phyloP scores from a whole-genome alignment of 2,888 invertebrate species.

The Tenthredo mesomela region DNA sequence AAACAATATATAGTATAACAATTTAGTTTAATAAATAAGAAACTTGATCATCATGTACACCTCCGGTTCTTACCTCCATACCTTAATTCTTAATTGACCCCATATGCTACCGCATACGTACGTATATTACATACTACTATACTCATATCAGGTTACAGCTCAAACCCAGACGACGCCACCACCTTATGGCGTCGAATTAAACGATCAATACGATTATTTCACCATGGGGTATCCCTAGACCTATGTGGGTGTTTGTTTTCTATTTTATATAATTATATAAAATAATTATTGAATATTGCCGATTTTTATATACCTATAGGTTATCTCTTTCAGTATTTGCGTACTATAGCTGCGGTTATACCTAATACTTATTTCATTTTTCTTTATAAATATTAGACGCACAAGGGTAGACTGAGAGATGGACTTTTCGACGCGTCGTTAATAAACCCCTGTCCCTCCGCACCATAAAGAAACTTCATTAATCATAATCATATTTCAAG shows the following conservation, averaged over 20 bases:
- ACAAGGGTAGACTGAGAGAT: not conserved
- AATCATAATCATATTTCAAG: constrained; percentile 67
- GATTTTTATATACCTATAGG: too few relatives aligned
- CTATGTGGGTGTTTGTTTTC: not conserved
- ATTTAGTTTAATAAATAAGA: constrained; percentile 70
- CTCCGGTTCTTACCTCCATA: not conserved
- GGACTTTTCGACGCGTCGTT: constrained; percentile 63
- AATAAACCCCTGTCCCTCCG: constrained; percentile 63
- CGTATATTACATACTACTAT: not conserved
- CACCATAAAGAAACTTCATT: constrained; percentile 67
- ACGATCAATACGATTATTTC: constrained; percentile 52
- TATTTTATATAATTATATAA: not conserved
- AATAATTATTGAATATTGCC: not conserved
- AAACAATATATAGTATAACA: constrained; percentile 36
- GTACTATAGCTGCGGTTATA: not conserved
- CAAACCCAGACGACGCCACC: constrained; percentile 61
- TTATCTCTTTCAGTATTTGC: too few relatives aligned
- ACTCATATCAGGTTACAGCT: constrained; percentile 64
- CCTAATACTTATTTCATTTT: not conserved
- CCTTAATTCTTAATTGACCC: constrained; percentile 67
- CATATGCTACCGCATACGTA: not conserved
- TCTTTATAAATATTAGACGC: not conserved
- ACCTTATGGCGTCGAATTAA: constrained; percentile 62
- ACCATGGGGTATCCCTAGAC: not conserved
- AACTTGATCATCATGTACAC: constrained; percentile 60